A percentile compares a stretch with the other conserved stretches of the same genome.
These are phyloP conservation scores for Labia minor DNA, from an alignment of 2,888 invertebrate genomes.

Conservation along the genomic window DNA sequence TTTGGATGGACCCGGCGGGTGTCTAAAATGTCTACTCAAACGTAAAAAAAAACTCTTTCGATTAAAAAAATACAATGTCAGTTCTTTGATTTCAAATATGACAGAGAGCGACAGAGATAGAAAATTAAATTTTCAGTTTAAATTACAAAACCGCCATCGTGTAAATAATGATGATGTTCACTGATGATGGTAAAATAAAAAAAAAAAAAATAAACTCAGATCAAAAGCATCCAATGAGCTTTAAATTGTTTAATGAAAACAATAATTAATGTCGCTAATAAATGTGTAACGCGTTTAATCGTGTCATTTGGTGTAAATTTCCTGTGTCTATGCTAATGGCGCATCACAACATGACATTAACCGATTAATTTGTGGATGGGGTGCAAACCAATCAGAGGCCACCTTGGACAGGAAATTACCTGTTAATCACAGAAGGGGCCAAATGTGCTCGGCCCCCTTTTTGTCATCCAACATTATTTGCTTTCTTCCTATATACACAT, in stretches of 20 bases:
- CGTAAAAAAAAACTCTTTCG: neutral
- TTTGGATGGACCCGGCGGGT: slow-evolving; percentile 4
- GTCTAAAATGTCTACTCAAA: slow-evolving; percentile 6
- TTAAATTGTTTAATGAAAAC: slow-evolving; percentile 13
- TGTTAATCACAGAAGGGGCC: slow-evolving; percentile 13
- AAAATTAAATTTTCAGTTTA: slow-evolving; percentile 17
- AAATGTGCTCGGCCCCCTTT: neutral
- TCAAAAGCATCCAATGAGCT: slow-evolving; percentile 15
- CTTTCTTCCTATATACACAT: slow-evolving; percentile 1
- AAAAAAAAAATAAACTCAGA: neutral
- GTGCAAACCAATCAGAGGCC: neutral
- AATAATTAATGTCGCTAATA: slow-evolving; percentile 13
- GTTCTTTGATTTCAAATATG: neutral
- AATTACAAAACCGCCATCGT: slow-evolving; percentile 9
- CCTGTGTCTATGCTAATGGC: slow-evolving; percentile 26
- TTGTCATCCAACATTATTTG: slow-evolving; percentile 2
- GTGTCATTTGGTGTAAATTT: neutral
- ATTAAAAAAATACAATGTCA: slow-evolving; percentile 8
- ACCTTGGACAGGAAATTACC: neutral
- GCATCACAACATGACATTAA: slow-evolving; percentile 26
- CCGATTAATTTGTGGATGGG: slow-evolving; percentile 25
- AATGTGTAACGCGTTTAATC: slow-evolving; percentile 13
- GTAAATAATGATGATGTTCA: neutral
- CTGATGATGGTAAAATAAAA: neutral
- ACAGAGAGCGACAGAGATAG: slow-evolving; percentile 17